A percentile compares a stretch with the other conserved stretches of the same genome.
Evolutionary conservation across 2,888 invertebrate genomes (phyloP).

Genomic region (Plebejus melissa): DNA sequence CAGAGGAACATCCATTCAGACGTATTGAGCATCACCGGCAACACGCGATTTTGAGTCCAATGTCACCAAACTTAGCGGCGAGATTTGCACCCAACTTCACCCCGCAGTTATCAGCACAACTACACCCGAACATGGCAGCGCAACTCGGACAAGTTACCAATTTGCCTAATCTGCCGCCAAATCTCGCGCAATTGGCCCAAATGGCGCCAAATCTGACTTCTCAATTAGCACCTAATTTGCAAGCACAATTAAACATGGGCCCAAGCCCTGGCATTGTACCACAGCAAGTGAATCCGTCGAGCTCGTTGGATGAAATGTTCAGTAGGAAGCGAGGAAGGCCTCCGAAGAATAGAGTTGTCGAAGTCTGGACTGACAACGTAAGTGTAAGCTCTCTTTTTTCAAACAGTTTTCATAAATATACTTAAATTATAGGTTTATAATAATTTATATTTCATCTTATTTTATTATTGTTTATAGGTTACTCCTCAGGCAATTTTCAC

Average conservation of each 20-base stretch:
- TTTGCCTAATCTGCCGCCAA: conserved; percentile 64
- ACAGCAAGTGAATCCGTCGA: conserved; percentile 75
- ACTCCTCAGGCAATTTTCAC: conserved; percentile 95
- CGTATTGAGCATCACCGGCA: conserved; percentile 92
- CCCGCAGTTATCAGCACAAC: conserved; percentile 66
- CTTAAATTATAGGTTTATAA: no score
- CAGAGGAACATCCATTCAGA: conserved; percentile 87
- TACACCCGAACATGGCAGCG: conserved; percentile 74
- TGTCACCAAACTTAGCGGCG: conserved; percentile 78
- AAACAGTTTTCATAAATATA: neutral
- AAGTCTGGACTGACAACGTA: conserved; percentile 92
- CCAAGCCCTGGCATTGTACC: conserved; percentile 59
- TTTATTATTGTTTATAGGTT: conserved; percentile 55
- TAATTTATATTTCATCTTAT: neutral
- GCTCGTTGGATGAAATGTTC: conserved; percentile 93
- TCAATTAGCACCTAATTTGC: conserved; percentile 65
- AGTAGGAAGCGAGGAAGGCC: conserved; percentile 95
- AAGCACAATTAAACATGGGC: conserved; percentile 65
- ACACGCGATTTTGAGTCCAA: conserved; percentile 85
- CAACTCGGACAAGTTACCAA: conserved; percentile 68
- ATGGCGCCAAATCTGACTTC: conserved; percentile 69
- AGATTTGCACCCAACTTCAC: conserved; percentile 79
- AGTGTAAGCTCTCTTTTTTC: conserved; percentile 50
- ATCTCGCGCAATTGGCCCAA: conserved; percentile 69
- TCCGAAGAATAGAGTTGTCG: conserved; percentile 96